Evolutionary conservation across 2,888 invertebrate species (phyloP).

Genomic region (Acheta domesticus): DNA sequence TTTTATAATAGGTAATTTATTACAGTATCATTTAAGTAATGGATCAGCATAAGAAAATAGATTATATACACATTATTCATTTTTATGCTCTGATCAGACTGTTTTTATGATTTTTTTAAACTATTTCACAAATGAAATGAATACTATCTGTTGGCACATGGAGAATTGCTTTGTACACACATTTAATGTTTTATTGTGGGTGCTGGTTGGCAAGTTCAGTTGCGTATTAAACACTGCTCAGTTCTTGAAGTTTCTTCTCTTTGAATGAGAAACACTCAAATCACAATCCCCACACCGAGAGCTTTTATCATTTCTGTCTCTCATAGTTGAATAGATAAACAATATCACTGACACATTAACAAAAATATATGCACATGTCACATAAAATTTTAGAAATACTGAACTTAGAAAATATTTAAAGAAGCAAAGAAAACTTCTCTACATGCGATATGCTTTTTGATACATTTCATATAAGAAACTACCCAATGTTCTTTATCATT

Average conservation of each 20-base stretch:
- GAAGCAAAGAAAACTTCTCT: neutral
- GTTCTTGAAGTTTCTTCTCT: neutral
- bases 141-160: constrained; percentile 7
- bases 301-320: neutral
- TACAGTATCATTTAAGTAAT: constrained; percentile 8
- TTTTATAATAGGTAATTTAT: constrained; percentile 1
- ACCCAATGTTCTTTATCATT: neutral
- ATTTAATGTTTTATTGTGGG: neutral
- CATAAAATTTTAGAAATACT: constrained; percentile 1
- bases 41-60: constrained; percentile 18
- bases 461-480: neutral
- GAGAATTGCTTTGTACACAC: constrained; percentile 9
- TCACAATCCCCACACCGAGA: constrained; percentile 18
- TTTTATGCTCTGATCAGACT: constrained; percentile 11
- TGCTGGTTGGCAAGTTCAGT: neutral
- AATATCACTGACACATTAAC: too few species aligned
- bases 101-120: neutral
- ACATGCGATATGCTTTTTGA: neutral
- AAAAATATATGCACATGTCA: neutral
- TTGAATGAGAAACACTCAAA: neutral
- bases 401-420: neutral
- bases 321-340: neutral
- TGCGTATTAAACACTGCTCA: neutral
- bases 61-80: neutral
- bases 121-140: neutral